A percentile compares a stretch with the other conserved stretches of the same genome.
phyloP scores from a whole-genome alignment of 2,888 invertebrate species.

The Cantharis flavilabris region DNA sequence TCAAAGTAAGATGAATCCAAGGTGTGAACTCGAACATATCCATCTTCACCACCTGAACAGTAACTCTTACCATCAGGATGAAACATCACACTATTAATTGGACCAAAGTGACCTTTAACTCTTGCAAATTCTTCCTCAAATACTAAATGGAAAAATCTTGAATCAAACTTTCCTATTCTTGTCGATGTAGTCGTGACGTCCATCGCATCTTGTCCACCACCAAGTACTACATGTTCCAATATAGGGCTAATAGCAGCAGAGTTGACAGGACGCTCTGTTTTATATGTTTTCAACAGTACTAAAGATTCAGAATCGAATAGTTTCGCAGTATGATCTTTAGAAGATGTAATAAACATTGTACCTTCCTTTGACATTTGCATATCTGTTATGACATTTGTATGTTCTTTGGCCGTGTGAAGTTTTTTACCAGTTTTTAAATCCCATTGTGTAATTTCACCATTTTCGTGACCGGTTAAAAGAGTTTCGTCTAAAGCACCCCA shows the following conservation, averaged over 20 bases:
- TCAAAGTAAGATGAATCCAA: conserved; percentile 97
- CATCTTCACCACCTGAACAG: conserved; percentile 98
- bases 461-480: conserved; percentile 91
- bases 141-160: conserved; percentile 89
- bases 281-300: conserved; percentile 89
- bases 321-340: conserved; percentile 95
- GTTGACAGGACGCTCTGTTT: conserved; percentile 97
- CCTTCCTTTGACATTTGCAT: conserved; percentile 94
- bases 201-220: conserved; percentile 99
- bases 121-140: conserved; percentile 97
- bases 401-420: conserved; percentile 78
- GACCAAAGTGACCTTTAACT: conserved; percentile 99
- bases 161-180: conserved; percentile 76
- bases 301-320: conserved; percentile 89
- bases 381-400: conserved; percentile 88
- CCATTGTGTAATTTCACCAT: conserved; percentile 91
- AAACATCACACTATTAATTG: conserved; percentile 97
- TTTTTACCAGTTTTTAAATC: conserved; percentile 80
- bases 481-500: conserved; percentile 95
- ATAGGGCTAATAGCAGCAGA: conserved; percentile 97
- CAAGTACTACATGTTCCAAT: conserved; percentile 93
- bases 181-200: conserved; percentile 96
- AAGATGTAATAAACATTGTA: conserved; percentile 96
- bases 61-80: conserved; percentile 97
- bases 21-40: conserved; percentile 93